Percentiles rank a stretch among this genome's conserved stretches.
Conservation (phyloP, 1,140 invertebrate genomes). For the Stenopsyche tienmushanensis region DNA sequence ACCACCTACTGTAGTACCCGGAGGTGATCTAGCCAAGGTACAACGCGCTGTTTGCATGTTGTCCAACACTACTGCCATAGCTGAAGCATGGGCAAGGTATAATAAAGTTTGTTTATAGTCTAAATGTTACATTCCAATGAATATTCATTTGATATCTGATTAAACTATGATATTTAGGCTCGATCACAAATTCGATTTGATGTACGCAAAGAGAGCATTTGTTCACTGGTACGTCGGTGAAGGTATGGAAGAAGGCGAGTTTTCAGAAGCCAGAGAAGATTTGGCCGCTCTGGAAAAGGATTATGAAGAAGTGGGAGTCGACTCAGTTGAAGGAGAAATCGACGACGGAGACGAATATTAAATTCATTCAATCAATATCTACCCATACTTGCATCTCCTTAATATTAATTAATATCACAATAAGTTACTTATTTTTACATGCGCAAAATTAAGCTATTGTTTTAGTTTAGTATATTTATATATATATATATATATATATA, state of each 20-base stretch:
- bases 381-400: too few relatives aligned
- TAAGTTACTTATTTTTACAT: too few relatives aligned
- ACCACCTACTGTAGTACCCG: slow-evolving; percentile 79
- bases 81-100: slow-evolving; percentile 78
- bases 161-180: slow-evolving; percentile 52
- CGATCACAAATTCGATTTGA: slow-evolving; percentile 80
- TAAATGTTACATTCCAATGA: neutral
- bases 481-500: too few relatives aligned
- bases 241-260: slow-evolving; percentile 81
- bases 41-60: slow-evolving; percentile 85
- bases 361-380: slow-evolving; percentile 37
- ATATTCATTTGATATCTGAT: neutral
- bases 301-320: slow-evolving; percentile 64
- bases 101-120: neutral
- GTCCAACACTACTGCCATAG: slow-evolving; percentile 83
- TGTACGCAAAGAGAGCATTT: slow-evolving; percentile 76
- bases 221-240: slow-evolving; percentile 79
- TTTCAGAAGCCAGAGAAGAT: slow-evolving; percentile 83
- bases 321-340: slow-evolving; percentile 62
- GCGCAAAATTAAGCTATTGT: too few relatives aligned
- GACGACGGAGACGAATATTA: slow-evolving; percentile 62
- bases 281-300: slow-evolving; percentile 78
- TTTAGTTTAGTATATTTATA: too few relatives aligned
- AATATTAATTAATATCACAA: too few relatives aligned
- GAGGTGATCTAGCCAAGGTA: slow-evolving; percentile 80